Percentiles rank a stretch among this genome's conserved stretches.
Evolutionary conservation across 2,113 vertebrate genomes (phyloP).

Genomic region (Elephas maximus): DNA sequence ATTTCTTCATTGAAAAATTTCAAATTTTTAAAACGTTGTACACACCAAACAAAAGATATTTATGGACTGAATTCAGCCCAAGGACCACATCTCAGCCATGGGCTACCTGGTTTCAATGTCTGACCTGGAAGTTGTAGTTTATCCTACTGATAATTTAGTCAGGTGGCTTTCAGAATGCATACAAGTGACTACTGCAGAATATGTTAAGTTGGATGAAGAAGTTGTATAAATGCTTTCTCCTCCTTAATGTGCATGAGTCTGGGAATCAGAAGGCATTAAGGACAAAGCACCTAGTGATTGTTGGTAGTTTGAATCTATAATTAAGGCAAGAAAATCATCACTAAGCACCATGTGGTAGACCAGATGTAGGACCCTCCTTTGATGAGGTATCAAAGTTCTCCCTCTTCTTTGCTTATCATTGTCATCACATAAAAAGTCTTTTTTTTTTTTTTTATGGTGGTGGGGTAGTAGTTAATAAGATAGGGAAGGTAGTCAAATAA

Average conservation of each 20-base stretch:
- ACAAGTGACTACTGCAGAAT: background rate
- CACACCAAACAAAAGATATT: background rate
- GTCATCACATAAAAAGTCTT: background rate
- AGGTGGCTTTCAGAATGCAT: background rate
- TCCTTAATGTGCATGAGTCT: background rate
- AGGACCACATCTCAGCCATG: background rate
- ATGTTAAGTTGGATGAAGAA: background rate
- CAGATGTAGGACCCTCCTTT: background rate
- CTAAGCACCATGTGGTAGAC: rapidly evolving
- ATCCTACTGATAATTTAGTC: background rate
- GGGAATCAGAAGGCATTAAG: background rate
- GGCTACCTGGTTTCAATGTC: background rate
- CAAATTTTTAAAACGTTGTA: background rate
- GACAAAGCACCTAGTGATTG: background rate
- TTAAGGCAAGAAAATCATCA: background rate
- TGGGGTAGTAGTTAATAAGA: background rate
- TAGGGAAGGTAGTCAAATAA: background rate
- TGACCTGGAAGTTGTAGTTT: background rate
- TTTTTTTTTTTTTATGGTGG: background rate
- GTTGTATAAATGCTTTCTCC: background rate
- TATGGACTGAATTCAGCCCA: background rate
- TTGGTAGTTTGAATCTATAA: background rate
- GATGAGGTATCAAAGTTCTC: background rate
- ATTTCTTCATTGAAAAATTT: conserved; percentile 21
- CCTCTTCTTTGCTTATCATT: background rate